Base-by-base conservation (phyloP, 92 coral and sea anemone species). In the Actinostola sp. region DNA sequence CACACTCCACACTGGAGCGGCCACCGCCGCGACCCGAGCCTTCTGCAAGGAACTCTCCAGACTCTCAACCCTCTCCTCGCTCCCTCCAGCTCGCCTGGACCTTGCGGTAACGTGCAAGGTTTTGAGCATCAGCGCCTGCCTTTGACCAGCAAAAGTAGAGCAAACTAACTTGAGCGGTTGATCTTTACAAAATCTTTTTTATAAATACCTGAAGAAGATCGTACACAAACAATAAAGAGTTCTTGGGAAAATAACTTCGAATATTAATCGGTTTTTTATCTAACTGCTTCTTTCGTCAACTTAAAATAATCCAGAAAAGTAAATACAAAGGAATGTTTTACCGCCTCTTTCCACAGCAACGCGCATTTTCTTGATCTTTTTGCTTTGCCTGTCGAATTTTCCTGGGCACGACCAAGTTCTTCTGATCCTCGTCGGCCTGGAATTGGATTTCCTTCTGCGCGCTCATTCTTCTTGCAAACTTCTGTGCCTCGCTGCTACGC, bases 301-400 rank as follows among this genome's bases (percentile, higher is more conserved):
- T n/a, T n/a, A n/a, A n/a, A n/a, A 1, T 31, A 0, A 13, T 0
- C 0, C 0, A 4, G n/a, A 55, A 2, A 4, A 28, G 4, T 28
- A 46, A 7, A 17, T 6, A 55, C 2, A 46, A 16, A 26, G 1
- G 49, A 42, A 26, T 25, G 33, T 21, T 45, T 20, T 88, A 94
- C 98, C 90, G 98, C 98, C 38, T 94, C 98, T 59, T 94, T n/a
- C 98, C 73, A 89, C 86, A 78, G 91, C 88, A 63, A 76, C 78
- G 63, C 96, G 96, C 81, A 92, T 89, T 66, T 82, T 65, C 74
- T 89, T 94, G 87, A 88, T 48, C 81, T 94, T 94, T 86, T 91
- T 94, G 92, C 86, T 91, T 72, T 85, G 92, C 66, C 98, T 80
- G 82, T 94, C 98, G 73, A 36, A 51, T 92, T 90, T 58, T 94